A percentile compares a stretch with the other conserved stretches of the same genome.
These are phyloP conservation scores for Erythrocebus patas DNA, from an alignment of 2,113 vertebrate genomes.

Conservation along the genomic window DNA sequence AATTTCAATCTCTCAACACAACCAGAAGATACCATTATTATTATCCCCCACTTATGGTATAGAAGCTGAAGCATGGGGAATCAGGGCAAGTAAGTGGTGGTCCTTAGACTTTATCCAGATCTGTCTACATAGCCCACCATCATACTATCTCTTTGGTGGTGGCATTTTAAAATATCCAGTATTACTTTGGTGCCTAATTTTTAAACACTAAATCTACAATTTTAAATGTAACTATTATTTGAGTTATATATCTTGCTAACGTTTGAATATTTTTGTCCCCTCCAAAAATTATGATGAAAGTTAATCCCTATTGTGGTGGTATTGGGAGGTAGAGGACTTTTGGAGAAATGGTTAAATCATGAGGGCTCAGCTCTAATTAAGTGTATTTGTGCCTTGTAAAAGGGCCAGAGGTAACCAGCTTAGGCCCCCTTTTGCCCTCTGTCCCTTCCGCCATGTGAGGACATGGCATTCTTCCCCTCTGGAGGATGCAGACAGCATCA, in stretches of 20 bases:
- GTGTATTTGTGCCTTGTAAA: not conserved
- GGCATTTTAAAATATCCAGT: constrained; percentile 25
- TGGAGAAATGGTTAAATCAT: not conserved
- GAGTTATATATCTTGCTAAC: not conserved
- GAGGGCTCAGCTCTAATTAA: not conserved
- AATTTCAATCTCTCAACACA: not conserved
- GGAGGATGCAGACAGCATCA: not conserved
- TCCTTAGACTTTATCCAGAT: not conserved
- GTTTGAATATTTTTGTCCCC: not conserved
- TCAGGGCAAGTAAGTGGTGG: not conserved
- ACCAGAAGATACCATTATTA: not conserved
- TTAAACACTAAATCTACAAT: not conserved
- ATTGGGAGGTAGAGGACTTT: not conserved
- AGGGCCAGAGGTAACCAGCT: not conserved
- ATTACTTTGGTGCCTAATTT: not conserved
- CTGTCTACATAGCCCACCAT: not conserved
- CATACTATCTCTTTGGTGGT: not conserved
- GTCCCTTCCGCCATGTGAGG: not conserved
- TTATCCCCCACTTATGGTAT: not conserved
- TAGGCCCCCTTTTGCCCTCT: not conserved
- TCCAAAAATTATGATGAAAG: not conserved
- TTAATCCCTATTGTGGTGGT: not conserved
- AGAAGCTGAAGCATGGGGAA: not conserved
- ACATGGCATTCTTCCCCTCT: not conserved
- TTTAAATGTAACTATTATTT: constrained; percentile 20